Evolutionary conservation across 2,113 vertebrate species (phyloP).

Genomic region (Xiphias gladius): DNA sequence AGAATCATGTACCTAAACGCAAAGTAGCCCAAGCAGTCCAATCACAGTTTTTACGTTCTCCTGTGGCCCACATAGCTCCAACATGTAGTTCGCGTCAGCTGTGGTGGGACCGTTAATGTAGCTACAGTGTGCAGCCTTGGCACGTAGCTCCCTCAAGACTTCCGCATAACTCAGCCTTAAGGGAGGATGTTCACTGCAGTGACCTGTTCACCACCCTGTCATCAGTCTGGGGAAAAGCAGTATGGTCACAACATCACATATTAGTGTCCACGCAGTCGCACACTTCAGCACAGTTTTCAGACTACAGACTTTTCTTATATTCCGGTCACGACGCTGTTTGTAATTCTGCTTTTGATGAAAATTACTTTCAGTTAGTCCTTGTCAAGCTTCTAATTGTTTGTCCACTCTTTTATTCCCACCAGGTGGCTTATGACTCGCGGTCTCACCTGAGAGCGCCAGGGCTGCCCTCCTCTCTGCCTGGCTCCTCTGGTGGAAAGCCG

Average conservation of each 20-base stretch:
- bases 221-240: constrained; percentile 17
- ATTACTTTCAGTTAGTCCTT: background rate
- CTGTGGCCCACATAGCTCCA: background rate
- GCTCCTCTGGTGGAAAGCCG: constrained; percentile 89
- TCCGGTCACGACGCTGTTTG: background rate
- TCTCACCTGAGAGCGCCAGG: constrained; percentile 88
- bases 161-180: constrained; percentile 16
- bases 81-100: background rate
- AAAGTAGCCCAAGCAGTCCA: background rate
- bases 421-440: constrained; percentile 89
- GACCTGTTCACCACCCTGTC: constrained; percentile 3
- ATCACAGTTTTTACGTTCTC: background rate
- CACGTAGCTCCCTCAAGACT: constrained; percentile 12
- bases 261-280: background rate
- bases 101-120: background rate
- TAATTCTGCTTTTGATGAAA: background rate
- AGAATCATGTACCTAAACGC: background rate
- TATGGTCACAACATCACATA: constrained; percentile 22
- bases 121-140: background rate
- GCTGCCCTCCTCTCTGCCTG: constrained; percentile 87
- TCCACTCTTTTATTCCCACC: constrained; percentile 7
- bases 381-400: background rate
- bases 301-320: background rate
- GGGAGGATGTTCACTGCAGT: constrained; percentile 26
- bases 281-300: background rate